Conservation (phyloP, 2,888 invertebrate species). For the Mythimna ferrago region DNA sequence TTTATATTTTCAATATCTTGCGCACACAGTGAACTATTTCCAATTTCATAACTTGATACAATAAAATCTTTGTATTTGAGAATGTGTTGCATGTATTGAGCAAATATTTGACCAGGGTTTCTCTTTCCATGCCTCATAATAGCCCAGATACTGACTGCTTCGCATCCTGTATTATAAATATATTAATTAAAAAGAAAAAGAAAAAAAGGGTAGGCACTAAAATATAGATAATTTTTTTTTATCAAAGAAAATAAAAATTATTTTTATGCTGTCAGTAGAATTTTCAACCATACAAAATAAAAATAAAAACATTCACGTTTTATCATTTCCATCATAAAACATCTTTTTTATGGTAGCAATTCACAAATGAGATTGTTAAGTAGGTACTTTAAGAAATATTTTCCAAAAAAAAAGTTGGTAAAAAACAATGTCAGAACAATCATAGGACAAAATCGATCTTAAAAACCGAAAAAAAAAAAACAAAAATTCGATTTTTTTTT, state of each 20-base stretch:
- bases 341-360: neutral
- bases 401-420: neutral
- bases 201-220: too few relatives aligned
- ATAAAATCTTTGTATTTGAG: constrained; percentile 69
- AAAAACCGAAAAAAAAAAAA: too few relatives aligned
- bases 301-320: neutral
- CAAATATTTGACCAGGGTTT: constrained; percentile 65
- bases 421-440: neutral
- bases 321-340: neutral
- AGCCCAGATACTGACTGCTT: constrained; percentile 78
- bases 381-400: constrained; percentile 15
- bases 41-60: constrained; percentile 71
- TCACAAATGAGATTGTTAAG: neutral
- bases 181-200: too few relatives aligned
- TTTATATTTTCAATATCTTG: constrained; percentile 80
- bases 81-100: constrained; percentile 68
- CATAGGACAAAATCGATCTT: constrained; percentile 31
- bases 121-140: constrained; percentile 75
- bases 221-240: neutral
- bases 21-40: constrained; percentile 79
- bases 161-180: constrained; percentile 62
- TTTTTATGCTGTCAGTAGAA: neutral
- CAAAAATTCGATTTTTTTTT: too few relatives aligned
- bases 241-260: neutral
- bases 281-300: neutral